Percentiles rank a stretch among this genome's conserved stretches.
Conservation (phyloP, 2,113 vertebrate species). For the Lepus americanus region DNA sequence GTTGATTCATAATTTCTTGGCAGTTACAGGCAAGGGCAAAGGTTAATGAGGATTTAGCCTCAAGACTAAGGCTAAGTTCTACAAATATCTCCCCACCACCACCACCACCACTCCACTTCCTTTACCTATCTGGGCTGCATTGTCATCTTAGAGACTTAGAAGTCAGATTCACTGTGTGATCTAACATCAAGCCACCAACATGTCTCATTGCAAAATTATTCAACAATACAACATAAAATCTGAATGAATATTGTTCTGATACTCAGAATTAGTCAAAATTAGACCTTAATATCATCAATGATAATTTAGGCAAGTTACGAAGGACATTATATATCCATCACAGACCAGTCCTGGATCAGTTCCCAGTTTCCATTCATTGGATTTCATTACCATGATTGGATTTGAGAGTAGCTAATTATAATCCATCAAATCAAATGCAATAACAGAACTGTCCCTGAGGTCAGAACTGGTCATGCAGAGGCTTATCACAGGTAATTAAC, state of each 20-base stretch:
- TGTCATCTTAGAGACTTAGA: slow-evolving; percentile 32
- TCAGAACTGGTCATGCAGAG: slow-evolving; percentile 61
- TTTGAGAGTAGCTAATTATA: slow-evolving; percentile 74
- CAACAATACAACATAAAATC: slow-evolving; percentile 42
- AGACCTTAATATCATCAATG: slow-evolving; percentile 70
- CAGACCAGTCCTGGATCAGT: slow-evolving; percentile 71
- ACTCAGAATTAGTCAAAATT: slow-evolving; percentile 68
- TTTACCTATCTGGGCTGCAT: neutral
- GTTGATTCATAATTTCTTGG: slow-evolving; percentile 38
- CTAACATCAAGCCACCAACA: slow-evolving; percentile 9
- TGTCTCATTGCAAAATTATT: slow-evolving; percentile 62
- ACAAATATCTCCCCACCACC: slow-evolving; percentile 33
- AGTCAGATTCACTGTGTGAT: slow-evolving; percentile 40
- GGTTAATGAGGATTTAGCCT: slow-evolving; percentile 52
- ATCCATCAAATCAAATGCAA: slow-evolving; percentile 75
- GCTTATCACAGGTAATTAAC: slow-evolving; percentile 47
- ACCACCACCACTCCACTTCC: neutral
- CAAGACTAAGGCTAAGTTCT: slow-evolving; percentile 49
- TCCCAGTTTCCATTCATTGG: slow-evolving; percentile 75
- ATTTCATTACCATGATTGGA: slow-evolving; percentile 74
- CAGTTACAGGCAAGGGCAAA: slow-evolving; percentile 51
- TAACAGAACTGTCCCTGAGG: slow-evolving; percentile 68
- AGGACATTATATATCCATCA: slow-evolving; percentile 71
- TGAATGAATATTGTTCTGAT: slow-evolving; percentile 15
- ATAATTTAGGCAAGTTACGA: slow-evolving; percentile 62